Base-by-base conservation (phyloP, 23 tunicate genomes). In the Aplidium turbinatum region DNA sequence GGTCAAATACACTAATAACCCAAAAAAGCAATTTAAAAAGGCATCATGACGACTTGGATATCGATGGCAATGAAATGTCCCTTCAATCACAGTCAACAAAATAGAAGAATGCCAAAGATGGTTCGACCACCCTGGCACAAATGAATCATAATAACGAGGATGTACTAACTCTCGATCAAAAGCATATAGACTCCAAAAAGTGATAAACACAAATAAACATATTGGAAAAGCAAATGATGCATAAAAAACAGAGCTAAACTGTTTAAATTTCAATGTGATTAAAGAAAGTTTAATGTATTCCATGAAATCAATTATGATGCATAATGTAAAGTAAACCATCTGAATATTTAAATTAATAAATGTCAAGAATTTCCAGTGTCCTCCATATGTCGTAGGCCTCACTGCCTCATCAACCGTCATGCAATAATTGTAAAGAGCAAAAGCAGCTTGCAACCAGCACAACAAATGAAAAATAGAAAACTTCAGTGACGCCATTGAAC, bases 291-390 rank as follows among this genome's bases (percentile, higher is more conserved):
- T 27, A n/a, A 69, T 28, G 1, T 27, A 48, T 2, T 69, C 32
- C 31, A 57, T 9, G 2, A 80, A 18, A 39, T 80, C 85, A 26
- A 23, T 22, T 5, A 57, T 22, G 19, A 80, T 23, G 33, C 85
- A 80, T 30, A 80, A 32, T 1, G 58, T 1, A 70, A 80, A 80
- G 31, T 50, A 69, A 18, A 56, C n/a, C 4, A 80, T 21, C 63
- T 80, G 85, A 24, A 80, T 11, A 25, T 38, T 19, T 70, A 80
- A 42, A 27, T 80, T 80, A 1, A 80, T 36, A 57, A 35, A 80
- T 5, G 85, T 80, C 42, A 80, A 42, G 39, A 55, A 80, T 36
- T 70, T 80, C 85, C 85, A 80, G 21, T 57, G 77, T 20, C 85
- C 85, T 25, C 77, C 85, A 80, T 46, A 80, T 34, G 64, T 31